Evolutionary conservation across 2,888 invertebrate species (phyloP).

Genomic region (Orthonevra nobilis): DNA sequence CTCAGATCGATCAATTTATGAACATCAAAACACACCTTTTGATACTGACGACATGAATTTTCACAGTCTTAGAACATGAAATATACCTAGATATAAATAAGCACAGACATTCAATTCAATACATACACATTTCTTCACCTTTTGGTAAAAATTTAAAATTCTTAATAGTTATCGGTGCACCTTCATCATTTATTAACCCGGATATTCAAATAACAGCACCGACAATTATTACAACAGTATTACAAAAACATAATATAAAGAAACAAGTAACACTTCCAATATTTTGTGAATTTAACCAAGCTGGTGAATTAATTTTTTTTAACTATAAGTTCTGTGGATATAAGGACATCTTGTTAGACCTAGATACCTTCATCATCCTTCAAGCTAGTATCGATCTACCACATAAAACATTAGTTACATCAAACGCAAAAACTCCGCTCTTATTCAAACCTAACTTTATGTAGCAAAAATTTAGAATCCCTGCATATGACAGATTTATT

Average conservation of each 20-base stretch:
- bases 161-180: conserved; percentile 7
- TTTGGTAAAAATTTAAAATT: conserved; percentile 14
- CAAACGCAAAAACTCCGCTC: too few species aligned
- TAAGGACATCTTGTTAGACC: not conserved
- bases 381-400: conserved; percentile 1
- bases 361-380: too few species aligned
- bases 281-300: not conserved
- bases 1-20: not conserved
- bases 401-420: not conserved
- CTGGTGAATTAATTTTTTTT: conserved; percentile 4
- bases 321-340: conserved; percentile 2
- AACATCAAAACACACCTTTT: not conserved
- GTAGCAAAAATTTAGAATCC: too few species aligned
- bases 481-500: too few species aligned
- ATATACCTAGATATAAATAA: conserved; percentile 17
- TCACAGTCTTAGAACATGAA: not conserved
- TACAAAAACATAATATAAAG: not conserved
- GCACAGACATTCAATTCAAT: not conserved
- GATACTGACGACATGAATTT: too few species aligned
- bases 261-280: too few species aligned
- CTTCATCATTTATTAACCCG: conserved; percentile 16
- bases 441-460: too few species aligned
- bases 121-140: conserved; percentile 9
- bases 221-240: conserved; percentile 4
- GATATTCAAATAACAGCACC: conserved; percentile 4